phyloP scores from a whole-genome alignment of 2,113 vertebrate genomes.

The Noturus placidus region DNA sequence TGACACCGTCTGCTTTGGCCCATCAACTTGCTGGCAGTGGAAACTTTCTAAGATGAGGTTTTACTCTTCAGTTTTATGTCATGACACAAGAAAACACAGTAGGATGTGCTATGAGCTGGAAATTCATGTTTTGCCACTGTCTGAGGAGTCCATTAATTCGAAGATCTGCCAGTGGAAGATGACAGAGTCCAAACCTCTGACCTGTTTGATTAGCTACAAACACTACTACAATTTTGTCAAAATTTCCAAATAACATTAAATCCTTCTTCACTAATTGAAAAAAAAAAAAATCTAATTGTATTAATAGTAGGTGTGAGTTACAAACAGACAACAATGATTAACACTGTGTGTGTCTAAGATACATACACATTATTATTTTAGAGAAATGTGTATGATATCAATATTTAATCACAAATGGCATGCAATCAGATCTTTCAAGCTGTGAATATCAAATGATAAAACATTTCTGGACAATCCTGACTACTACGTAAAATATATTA shows the following conservation, averaged over 20 bases:
- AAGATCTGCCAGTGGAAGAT: background rate
- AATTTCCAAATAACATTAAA: background rate
- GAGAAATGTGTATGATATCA: background rate
- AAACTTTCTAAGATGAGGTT: slow-evolving; percentile 33
- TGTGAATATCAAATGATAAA: background rate
- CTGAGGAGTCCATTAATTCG: background rate
- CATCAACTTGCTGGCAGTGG: slow-evolving; percentile 37
- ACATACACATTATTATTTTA: background rate
- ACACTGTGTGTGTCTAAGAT: background rate
- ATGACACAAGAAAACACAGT: slow-evolving; percentile 16
- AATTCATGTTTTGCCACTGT: slow-evolving; percentile 27
- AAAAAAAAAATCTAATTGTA: background rate
- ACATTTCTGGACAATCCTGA: background rate
- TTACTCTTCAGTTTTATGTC: slow-evolving; percentile 33
- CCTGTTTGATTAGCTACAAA: background rate
- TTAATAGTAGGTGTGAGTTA: background rate
- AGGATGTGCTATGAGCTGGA: slow-evolving; percentile 39
- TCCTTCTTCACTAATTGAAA: background rate
- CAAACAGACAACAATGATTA: background rate
- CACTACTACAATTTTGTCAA: background rate
- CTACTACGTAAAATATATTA: background rate
- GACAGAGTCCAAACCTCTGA: background rate
- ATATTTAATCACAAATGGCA: no score
- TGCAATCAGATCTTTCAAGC: background rate
- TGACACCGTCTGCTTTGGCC: slow-evolving; percentile 39